phyloP scores from a whole-genome alignment of 2,113 vertebrate species.

The Caloenas nicobarica region DNA sequence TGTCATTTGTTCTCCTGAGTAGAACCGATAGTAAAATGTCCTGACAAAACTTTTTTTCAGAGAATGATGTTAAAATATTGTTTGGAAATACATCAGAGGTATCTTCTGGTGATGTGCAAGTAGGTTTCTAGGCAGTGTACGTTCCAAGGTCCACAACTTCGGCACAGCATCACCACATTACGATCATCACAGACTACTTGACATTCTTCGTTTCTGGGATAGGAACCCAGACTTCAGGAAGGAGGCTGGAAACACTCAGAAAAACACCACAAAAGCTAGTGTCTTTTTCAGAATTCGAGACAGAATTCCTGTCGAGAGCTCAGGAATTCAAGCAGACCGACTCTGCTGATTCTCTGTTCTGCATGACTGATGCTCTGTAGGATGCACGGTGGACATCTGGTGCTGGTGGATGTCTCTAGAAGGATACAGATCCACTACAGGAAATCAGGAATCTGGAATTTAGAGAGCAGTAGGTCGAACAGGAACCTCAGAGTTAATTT shows the following conservation, averaged over 20 bases:
- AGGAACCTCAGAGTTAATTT: background rate
- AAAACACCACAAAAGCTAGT: background rate
- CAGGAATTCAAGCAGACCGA: background rate
- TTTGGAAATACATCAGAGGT: background rate
- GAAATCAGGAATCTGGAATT: background rate
- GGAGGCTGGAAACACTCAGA: background rate
- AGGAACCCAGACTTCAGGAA: background rate
- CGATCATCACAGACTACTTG: background rate
- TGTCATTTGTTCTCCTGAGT: background rate
- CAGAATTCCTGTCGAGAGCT: background rate
- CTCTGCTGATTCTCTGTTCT: background rate
- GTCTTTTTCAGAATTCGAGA: background rate
- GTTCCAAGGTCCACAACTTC: background rate
- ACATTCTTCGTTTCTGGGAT: background rate
- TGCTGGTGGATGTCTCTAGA: background rate
- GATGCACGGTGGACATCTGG: background rate
- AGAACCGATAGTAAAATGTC: background rate
- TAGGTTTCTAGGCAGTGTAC: background rate
- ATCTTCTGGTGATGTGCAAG: background rate
- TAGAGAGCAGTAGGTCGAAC: background rate
- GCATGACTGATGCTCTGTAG: background rate
- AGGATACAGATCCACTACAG: background rate
- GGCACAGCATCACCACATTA: background rate
- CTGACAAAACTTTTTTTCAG: background rate
- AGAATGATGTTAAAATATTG: background rate